phyloP scores from a whole-genome alignment of 2,888 invertebrate species.

The Campoletis raptor region DNA sequence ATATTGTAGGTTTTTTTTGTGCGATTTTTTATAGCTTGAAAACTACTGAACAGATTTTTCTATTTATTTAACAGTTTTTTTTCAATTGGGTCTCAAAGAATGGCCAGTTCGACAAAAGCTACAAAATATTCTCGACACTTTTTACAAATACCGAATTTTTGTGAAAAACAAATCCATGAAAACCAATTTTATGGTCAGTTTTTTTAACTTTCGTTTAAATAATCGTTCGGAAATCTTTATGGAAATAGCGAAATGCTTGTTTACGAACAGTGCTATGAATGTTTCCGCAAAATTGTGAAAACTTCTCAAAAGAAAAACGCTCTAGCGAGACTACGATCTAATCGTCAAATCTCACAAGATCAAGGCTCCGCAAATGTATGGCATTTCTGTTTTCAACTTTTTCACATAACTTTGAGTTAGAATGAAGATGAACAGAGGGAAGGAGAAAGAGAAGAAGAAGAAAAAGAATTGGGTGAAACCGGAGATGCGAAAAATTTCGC shows the following conservation, averaged over 20 bases:
- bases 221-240: too few species aligned
- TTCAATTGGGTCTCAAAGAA: not conserved
- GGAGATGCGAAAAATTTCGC: constrained; percentile 61
- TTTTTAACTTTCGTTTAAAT: too few species aligned
- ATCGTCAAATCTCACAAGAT: not conserved
- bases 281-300: too few species aligned
- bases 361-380: constrained; percentile 12
- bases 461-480: constrained; percentile 58
- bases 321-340: not conserved
- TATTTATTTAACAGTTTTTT: too few species aligned
- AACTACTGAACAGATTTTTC: not conserved
- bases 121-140: too few species aligned
- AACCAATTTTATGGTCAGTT: too few species aligned
- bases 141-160: too few species aligned
- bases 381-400: constrained; percentile 7
- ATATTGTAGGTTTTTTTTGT: not conserved
- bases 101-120: not conserved
- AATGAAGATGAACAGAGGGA: not conserved
- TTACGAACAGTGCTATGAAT: too few species aligned
- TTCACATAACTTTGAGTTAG: not conserved
- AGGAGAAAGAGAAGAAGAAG: not conserved
- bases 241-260: too few species aligned
- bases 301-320: too few species aligned
- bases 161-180: too few species aligned
- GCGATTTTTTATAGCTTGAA: not conserved